These are phyloP conservation scores for Jaculus jaculus DNA, from an alignment of 2,113 vertebrate genomes.

Conservation along the genomic window DNA sequence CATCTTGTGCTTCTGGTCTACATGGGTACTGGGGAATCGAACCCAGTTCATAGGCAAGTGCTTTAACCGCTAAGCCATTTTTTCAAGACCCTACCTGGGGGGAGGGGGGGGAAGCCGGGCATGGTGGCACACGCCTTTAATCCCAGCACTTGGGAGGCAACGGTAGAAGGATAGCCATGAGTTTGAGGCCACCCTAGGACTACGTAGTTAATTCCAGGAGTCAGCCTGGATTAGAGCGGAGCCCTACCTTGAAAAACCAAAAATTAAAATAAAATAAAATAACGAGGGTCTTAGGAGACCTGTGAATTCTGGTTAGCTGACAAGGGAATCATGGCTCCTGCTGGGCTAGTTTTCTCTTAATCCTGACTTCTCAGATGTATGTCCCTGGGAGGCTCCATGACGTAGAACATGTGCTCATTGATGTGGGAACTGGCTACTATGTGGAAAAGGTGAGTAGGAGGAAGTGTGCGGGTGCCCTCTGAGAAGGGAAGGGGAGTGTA, in stretches of 20 bases:
- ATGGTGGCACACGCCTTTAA: no score
- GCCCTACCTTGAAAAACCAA: no score
- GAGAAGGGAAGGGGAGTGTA: neutral
- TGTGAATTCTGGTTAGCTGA: neutral
- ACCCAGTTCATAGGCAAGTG: no score
- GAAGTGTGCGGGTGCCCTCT: neutral
- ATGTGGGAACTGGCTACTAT: constrained; percentile 95
- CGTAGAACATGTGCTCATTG: constrained; percentile 90
- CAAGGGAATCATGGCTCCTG: constrained; percentile 1
- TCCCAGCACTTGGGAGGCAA: no score
- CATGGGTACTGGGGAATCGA: no score
- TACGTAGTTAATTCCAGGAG: no score
- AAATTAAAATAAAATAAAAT: neutral
- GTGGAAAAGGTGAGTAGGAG: constrained; percentile 91
- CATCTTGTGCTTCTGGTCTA: no score
- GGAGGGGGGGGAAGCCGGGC: neutral
- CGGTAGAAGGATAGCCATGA: no score
- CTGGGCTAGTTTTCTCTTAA: constrained; percentile 83
- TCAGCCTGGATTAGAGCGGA: no score
- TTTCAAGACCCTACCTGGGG: neutral
- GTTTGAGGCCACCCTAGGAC: no score
- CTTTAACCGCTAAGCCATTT: no score
- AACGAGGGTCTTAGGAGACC: neutral
- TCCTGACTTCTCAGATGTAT: constrained; percentile 90
- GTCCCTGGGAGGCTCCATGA: constrained; percentile 93